Base-by-base conservation (phyloP, 2,888 invertebrate species). In the Nesidiocoris tenuis region DNA sequence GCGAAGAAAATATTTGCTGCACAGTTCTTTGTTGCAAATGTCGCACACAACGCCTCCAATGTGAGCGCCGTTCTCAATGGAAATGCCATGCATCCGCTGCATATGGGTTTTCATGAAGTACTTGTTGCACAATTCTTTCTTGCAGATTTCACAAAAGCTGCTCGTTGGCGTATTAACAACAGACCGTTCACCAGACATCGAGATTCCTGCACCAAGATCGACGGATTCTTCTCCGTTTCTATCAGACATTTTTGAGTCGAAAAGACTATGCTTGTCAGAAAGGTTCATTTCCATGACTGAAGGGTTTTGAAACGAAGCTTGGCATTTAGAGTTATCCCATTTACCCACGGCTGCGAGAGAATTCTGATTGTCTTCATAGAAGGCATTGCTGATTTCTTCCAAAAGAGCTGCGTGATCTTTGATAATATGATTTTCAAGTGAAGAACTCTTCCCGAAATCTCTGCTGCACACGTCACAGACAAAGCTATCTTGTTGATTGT, bases 51-150 rank as follows among this genome's bases (percentile, higher is more conserved):
- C 96, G 21, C 96, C 96, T 3, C 95, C 95, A 56, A 95, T 92
- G 83, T 94, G 94, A 54, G 95, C 92, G 19, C 94, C 95, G 82
- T 94, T 94, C 84, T 95, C 95, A 67, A 96, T 91, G 83, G 95
- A 94, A 81, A 96, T 96, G 61, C 95, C 95, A 84, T 96, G 99
- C 95, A 99, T 98, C 83, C 97, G 91, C 83, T 96, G 92, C 95
- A 98, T 98, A 86, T 99, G 99, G 0, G 98, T 98, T 84, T 98
- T 96, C 92, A 99, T 95, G 85, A 99, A 99, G 84, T 99, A 99
- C 85, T 99, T 99, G 86, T 99, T 99, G 87, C 98, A 99, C 81
- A 99, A 86, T 85, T 98, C 97, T 85, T 98, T 98, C 86, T 98
- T 97, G 85, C 98, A 98, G 79, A 98, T 96, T 83, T 96, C 96